A percentile compares a stretch with the other conserved stretches of the same genome.
Conservation (phyloP, 1,140 invertebrate genomes). For the Epicauta chinensis region DNA sequence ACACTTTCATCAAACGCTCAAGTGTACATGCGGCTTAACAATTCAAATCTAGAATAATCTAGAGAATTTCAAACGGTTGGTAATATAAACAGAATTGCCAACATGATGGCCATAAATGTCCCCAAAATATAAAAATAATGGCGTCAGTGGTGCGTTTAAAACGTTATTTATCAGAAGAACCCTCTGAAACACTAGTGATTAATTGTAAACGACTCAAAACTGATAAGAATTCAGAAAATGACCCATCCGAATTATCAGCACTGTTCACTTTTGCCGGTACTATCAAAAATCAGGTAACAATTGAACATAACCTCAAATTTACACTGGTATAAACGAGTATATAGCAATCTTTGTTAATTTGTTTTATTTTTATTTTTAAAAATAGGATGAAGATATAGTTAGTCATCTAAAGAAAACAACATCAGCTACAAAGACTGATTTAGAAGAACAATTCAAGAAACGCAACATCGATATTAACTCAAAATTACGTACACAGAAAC, state of each 20-base stretch:
- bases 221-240: constrained; percentile 25
- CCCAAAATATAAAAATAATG: too few species aligned
- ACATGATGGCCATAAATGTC: too few species aligned
- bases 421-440: constrained; percentile 24
- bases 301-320: constrained; percentile 6
- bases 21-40: too few species aligned
- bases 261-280: constrained; percentile 54
- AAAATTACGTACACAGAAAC: constrained; percentile 45
- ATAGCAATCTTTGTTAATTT: neutral
- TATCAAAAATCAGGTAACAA: constrained; percentile 42
- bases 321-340: neutral
- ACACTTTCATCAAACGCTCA: too few species aligned
- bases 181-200: constrained; percentile 48
- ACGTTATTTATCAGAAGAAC: constrained; percentile 50
- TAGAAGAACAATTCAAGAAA: constrained; percentile 41
- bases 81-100: too few species aligned
- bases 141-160: constrained; percentile 52
- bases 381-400: constrained; percentile 43
- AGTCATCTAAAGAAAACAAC: constrained; percentile 37
- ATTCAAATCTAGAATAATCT: too few species aligned
- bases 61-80: too few species aligned
- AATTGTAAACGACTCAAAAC: constrained; percentile 50
- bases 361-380: constrained; percentile 13
- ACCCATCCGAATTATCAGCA: constrained; percentile 27
- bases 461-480: constrained; percentile 43